These are phyloP conservation scores for Polymixis flavicincta DNA, from an alignment of 2,888 invertebrate genomes.

Conservation along the genomic window DNA sequence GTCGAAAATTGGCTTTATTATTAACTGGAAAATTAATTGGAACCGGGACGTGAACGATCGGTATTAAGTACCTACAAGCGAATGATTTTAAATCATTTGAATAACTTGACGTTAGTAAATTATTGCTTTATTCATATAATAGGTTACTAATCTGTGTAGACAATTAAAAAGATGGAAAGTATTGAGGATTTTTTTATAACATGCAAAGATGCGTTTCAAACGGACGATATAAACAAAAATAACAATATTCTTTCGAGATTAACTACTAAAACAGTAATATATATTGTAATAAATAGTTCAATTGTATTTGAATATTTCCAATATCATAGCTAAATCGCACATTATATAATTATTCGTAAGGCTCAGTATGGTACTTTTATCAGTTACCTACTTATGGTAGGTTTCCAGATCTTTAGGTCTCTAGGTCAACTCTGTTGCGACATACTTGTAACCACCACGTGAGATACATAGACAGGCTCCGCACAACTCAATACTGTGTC, in stretches of 20 bases:
- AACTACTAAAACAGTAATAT: neutral
- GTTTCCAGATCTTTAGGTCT: conserved; percentile 70
- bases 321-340: neutral
- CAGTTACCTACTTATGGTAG: conserved; percentile 57
- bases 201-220: conserved; percentile 2
- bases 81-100: conserved; percentile 40
- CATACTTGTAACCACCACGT: conserved; percentile 63
- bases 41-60: conserved; percentile 29
- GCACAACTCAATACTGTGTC: conserved; percentile 59
- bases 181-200: conserved; percentile 28
- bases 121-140: conserved; percentile 41
- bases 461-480: conserved; percentile 68
- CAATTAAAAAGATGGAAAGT: conserved; percentile 29
- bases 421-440: conserved; percentile 67
- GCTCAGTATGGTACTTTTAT: conserved; percentile 44
- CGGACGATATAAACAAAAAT: neutral
- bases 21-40: conserved; percentile 45
- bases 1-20: conserved; percentile 24
- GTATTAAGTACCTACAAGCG: conserved; percentile 19
- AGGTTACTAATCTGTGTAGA: conserved; percentile 30
- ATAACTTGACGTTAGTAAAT: conserved; percentile 32
- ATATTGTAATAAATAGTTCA: neutral
- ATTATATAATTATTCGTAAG: conserved; percentile 50
- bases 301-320: neutral
- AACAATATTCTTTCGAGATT: neutral